Conservation (phyloP, 2,113 vertebrate species). For the Nothoprocta perdicaria region DNA sequence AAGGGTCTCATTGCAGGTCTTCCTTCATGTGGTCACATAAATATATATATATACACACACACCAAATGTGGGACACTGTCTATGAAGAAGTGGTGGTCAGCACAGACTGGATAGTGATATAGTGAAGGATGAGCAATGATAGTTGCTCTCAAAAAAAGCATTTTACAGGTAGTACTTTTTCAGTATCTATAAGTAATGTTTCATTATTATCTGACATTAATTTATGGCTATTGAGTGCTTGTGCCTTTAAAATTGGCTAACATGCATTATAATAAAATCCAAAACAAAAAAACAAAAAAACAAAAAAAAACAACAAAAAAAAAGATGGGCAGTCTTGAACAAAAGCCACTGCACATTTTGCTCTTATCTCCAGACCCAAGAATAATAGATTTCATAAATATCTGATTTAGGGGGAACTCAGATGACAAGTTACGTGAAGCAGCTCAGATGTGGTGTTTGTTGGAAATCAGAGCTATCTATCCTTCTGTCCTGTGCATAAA, state of each 20-base stretch:
- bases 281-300: conserved; percentile 23
- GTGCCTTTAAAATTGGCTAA: neutral
- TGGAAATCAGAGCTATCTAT: neutral
- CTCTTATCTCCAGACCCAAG: neutral
- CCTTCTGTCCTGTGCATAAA: neutral
- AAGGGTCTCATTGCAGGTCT: neutral
- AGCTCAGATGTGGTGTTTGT: neutral
- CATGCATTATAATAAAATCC: neutral
- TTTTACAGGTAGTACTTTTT: neutral
- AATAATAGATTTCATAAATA: neutral
- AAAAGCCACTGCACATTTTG: neutral
- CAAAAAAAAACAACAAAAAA: neutral
- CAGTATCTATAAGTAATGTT: neutral
- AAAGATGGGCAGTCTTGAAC: neutral
- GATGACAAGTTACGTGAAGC: neutral
- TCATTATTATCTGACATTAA: neutral
- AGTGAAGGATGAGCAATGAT: neutral
- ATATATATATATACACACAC: accelerated
- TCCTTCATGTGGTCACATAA: accelerated
- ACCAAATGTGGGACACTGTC: neutral
- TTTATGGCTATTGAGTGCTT: neutral
- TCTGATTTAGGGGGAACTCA: neutral
- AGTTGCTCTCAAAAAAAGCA: neutral
- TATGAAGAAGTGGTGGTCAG: neutral
- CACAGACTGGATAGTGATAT: neutral